Conservation (phyloP, 1,140 invertebrate species). For the Zaprionus camerounensis region DNA sequence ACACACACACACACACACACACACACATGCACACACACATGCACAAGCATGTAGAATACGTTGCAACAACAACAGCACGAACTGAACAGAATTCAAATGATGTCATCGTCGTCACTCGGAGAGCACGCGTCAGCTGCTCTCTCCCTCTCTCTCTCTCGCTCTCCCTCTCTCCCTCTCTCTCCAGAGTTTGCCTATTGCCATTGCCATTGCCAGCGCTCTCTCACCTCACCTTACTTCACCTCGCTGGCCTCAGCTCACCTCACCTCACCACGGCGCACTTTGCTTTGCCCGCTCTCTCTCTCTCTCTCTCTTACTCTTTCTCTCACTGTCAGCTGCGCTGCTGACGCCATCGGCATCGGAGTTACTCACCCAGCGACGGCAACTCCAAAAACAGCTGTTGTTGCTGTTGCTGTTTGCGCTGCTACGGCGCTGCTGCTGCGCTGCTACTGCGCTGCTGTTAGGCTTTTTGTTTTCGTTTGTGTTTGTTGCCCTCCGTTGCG, state of each 20-base stretch:
- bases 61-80: background rate
- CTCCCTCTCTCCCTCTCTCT: background rate
- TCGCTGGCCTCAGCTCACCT: background rate
- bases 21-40: background rate
- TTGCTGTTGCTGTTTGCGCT: conserved; percentile 18
- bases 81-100: conserved; percentile 24
- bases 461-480: conserved; percentile 41
- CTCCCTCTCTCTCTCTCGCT: conserved; percentile 1
- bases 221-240: background rate
- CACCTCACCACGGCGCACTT: background rate
- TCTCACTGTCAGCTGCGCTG: conserved; percentile 55
- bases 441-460: background rate
- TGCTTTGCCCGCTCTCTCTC: background rate
- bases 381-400: conserved; percentile 19
- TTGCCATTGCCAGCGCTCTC: conserved; percentile 17
- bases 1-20: background rate
- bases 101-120: conserved; percentile 29
- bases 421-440: background rate
- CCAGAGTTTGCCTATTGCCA: background rate
- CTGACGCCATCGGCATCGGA: conserved; percentile 68
- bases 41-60: conserved; percentile 3
- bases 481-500: conserved; percentile 45
- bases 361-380: conserved; percentile 56
- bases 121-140: conserved; percentile 37
- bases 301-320: background rate